Percentiles rank a stretch among this genome's conserved stretches.
Evolutionary conservation across 2,888 invertebrate species (phyloP).

Genomic region (Pasiphila rectangulata): DNA sequence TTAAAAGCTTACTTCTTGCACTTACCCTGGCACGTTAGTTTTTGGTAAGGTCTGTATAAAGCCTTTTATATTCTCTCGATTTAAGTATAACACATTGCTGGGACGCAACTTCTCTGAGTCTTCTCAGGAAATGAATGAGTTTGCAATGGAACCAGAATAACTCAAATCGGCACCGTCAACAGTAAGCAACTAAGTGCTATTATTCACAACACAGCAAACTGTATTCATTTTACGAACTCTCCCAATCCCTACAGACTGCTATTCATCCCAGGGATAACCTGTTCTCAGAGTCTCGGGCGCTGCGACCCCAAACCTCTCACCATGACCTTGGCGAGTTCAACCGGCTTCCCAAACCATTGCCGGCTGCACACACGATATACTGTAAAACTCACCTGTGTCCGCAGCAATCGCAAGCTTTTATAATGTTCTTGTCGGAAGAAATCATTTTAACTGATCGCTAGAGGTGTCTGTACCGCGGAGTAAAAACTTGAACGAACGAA

Average conservation of each 20-base stretch:
- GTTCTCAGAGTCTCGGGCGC: constrained; percentile 40
- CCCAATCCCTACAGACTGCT: constrained; percentile 39
- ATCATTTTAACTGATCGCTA: not conserved
- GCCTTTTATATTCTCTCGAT: no score
- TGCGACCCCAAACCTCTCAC: constrained; percentile 33
- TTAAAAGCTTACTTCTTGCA: not conserved
- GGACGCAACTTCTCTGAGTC: no score
- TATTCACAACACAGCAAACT: not conserved
- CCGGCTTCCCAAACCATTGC: constrained; percentile 30
- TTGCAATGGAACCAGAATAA: not conserved
- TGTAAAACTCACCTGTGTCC: constrained; percentile 20
- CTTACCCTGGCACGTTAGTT: not conserved
- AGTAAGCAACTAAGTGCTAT: not conserved
- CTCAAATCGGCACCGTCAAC: not conserved
- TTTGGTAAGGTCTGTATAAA: no score
- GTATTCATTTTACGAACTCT: not conserved
- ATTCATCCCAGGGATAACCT: constrained; percentile 42
- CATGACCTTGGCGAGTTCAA: constrained; percentile 36
- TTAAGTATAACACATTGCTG: no score
- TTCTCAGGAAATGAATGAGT: not conserved
- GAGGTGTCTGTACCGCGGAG: no score
- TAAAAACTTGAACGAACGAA: not conserved
- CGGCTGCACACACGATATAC: constrained; percentile 21
- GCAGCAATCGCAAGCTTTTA: constrained; percentile 34
- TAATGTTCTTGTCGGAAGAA: constrained; percentile 9